Base-by-base conservation (phyloP, 37 sponge, comb jelly and placozoan species). In the Crambe crambe region DNA sequence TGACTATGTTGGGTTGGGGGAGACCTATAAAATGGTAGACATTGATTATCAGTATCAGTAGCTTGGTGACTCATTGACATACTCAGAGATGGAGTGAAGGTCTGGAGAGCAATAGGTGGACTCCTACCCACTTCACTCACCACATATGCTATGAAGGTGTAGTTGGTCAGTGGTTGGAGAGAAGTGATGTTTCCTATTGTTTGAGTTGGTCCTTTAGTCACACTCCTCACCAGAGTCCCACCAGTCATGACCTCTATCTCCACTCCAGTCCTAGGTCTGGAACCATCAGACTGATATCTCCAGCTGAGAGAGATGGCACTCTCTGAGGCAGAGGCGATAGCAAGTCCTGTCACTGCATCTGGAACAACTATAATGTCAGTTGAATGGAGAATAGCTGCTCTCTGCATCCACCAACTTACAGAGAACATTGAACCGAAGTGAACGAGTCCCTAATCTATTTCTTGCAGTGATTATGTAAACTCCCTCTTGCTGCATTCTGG, bases 71-170 rank as follows among this genome's bases (percentile, higher is more conserved):
- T n/a, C n/a, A n/a, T n/a, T n/a, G 6, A 12, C 51, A 15, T 12
- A 47, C 51, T 47, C 10, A 47, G 51, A 12, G 51, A 47, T 6
- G 12, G 51, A 15, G 51, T 47, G 51, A 12, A 6, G 10, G 12
- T 12, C 51, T 47, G 51, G 51, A 47, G 6, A 15, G 51, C 12
- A 47, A 12, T 15, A 47, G 51, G 51, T 47, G 6, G 10, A 47
- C 51, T 47, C 51, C 51, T 47, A 47, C 51, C 51, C 51, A 47
- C 51, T 61, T 21, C 63, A 61, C 15, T 61, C 63, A 61, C 63
- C 63, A 61, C 63, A 61, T 27, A 61, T 21, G 15, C 63, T 20
- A 20, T 61, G 63, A 29, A 20, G 63, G 4, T 61, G 63, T 47
- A 47, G 51, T 12, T 47, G 51, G 51, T 47, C 10, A 47, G 51